phyloP scores from a whole-genome alignment of 2,797 vertebrate genomes.

The Oceanodroma leucorhoa region DNA sequence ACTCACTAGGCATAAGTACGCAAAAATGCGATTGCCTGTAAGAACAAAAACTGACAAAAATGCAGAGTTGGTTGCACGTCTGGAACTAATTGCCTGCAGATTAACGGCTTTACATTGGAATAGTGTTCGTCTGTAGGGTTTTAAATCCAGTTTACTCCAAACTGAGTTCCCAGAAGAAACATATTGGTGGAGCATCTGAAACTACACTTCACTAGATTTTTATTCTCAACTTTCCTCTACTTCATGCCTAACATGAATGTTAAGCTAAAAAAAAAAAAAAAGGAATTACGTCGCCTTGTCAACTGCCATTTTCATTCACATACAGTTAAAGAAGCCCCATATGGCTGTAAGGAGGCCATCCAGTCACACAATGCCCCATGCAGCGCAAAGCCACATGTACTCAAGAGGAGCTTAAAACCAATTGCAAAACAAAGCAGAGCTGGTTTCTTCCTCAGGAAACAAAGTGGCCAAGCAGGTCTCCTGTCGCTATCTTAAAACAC shows the following conservation, averaged over 20 bases:
- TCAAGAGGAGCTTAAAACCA: slow-evolving; percentile 64
- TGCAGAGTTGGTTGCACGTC: slow-evolving; percentile 22
- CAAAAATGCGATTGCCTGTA: background rate
- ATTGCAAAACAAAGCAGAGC: slow-evolving; percentile 75
- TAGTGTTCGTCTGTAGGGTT: slow-evolving; percentile 30
- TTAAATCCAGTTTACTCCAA: slow-evolving; percentile 51
- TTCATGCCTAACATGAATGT: background rate
- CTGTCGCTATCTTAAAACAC: slow-evolving; percentile 20
- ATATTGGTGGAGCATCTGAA: background rate
- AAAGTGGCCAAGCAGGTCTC: slow-evolving; percentile 74
- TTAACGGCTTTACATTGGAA: slow-evolving; percentile 44
- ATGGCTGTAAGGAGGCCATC: slow-evolving; percentile 39
- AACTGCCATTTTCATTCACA: background rate
- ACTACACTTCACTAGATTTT: background rate
- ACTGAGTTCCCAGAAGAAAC: slow-evolving; percentile 1
- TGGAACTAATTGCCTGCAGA: slow-evolving; percentile 73
- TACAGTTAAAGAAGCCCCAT: slow-evolving; percentile 36
- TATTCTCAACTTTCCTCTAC: background rate
- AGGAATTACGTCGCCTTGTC: background rate
- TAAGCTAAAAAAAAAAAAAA: background rate
- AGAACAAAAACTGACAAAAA: slow-evolving; percentile 46
- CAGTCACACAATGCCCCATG: slow-evolving; percentile 69
- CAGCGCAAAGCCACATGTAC: slow-evolving; percentile 75
- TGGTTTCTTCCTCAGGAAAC: slow-evolving; percentile 79
- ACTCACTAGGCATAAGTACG: background rate